phyloP scores from a whole-genome alignment of 2,797 vertebrate genomes.

The Muraenolepis orangiensis region DNA sequence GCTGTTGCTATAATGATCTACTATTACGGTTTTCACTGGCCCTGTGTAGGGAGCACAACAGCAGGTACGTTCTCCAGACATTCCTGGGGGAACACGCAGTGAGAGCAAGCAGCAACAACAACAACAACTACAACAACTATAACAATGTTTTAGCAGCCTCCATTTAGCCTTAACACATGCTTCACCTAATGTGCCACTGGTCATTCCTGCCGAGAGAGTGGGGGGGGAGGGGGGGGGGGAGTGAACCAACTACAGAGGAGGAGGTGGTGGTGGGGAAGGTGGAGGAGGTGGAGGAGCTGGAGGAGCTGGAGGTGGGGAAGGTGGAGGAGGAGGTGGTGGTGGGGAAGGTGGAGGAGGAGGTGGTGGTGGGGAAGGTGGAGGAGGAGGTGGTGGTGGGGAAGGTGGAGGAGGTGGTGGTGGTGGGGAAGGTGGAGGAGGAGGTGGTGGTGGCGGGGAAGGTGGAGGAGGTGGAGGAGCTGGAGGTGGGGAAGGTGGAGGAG shows the following conservation, averaged over 20 bases:
- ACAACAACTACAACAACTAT: too few species aligned
- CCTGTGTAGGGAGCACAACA: constrained; percentile 60
- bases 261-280: constrained; percentile 44
- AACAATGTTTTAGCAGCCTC: constrained; percentile 26
- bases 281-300: too few species aligned
- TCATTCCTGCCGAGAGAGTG: constrained; percentile 43
- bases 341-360: too few species aligned
- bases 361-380: too few species aligned
- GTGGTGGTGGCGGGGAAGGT: too few species aligned
- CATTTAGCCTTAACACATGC: constrained; percentile 30
- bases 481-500: too few species aligned
- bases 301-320: too few species aligned
- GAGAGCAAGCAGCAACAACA: constrained; percentile 47
- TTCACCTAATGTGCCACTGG: constrained; percentile 41
- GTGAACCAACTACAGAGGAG: constrained; percentile 36
- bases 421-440: too few species aligned
- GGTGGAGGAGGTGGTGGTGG: too few species aligned
- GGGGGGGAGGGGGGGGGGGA: constrained; percentile 37
- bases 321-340: too few species aligned
- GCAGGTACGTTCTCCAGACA: constrained; percentile 74
- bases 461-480: too few species aligned
- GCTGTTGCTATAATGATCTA: constrained; percentile 54
- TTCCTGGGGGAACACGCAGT: constrained; percentile 61
- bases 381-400: too few species aligned
- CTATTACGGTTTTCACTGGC: constrained; percentile 48